Conservation (phyloP, 1,140 invertebrate genomes). For the silkworm (Bombyx mori) region DNA sequence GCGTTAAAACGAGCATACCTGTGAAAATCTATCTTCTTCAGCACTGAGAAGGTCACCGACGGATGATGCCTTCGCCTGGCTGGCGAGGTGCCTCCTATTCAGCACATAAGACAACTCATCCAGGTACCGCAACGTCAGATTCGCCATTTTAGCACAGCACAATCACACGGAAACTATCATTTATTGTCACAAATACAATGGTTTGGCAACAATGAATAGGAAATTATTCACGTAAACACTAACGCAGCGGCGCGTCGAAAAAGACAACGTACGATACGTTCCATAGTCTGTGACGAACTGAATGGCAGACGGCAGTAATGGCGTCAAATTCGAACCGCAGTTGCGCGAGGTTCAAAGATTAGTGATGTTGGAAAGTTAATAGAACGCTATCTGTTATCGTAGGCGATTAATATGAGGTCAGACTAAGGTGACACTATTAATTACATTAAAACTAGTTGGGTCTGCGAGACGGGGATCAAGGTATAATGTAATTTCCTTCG, state of each 20-base stretch:
- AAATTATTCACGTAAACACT: constrained; percentile 43
- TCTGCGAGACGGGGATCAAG: no score
- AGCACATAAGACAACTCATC: constrained; percentile 65
- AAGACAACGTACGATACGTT: constrained; percentile 16
- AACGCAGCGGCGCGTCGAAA: constrained; percentile 10
- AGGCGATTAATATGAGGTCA: no score
- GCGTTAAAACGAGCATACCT: constrained; percentile 31
- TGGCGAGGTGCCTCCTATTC: constrained; percentile 51
- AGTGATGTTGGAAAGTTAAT: no score
- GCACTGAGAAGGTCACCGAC: constrained; percentile 62
- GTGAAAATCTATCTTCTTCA: constrained; percentile 51
- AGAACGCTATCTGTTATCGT: no score
- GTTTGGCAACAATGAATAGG: constrained; percentile 20
- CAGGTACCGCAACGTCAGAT: constrained; percentile 61
- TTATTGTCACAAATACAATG: constrained; percentile 31
- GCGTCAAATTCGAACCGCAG: not conserved
- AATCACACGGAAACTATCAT: constrained; percentile 30
- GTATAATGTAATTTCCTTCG: no score
- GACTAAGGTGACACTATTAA: no score
- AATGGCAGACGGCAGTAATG: constrained; percentile 1
- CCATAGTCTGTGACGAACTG: constrained; percentile 44
- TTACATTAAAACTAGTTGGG: no score
- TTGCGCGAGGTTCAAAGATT: no score
- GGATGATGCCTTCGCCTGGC: constrained; percentile 55
- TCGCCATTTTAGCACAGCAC: constrained; percentile 52